Evolutionary conservation across 2,888 invertebrate genomes (phyloP).

Genomic region (Ischnus inquisitorius): DNA sequence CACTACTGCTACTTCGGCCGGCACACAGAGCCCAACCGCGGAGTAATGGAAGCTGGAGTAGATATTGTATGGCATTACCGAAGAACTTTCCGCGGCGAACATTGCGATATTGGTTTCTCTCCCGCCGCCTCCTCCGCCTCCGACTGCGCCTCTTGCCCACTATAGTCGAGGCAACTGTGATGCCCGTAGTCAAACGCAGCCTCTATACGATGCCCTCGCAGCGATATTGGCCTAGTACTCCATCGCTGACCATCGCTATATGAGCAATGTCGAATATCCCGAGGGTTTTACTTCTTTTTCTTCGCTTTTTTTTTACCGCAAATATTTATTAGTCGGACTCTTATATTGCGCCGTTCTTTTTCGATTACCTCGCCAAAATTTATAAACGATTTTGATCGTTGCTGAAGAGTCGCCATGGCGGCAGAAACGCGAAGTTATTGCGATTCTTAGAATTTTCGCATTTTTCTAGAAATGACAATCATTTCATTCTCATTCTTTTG

Average conservation of each 20-base stretch:
- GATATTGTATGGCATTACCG: slow-evolving; percentile 84
- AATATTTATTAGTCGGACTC: slow-evolving; percentile 51
- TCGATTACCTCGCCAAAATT: background rate
- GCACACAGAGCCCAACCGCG: slow-evolving; percentile 71
- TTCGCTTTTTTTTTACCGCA: slow-evolving; percentile 35
- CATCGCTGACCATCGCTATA: slow-evolving; percentile 63
- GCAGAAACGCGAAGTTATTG: too few species aligned
- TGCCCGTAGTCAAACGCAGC: slow-evolving; percentile 49
- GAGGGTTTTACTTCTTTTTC: slow-evolving; percentile 37
- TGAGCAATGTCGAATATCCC: slow-evolving; percentile 59
- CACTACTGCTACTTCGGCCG: slow-evolving; percentile 16
- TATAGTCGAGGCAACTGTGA: slow-evolving; percentile 52
- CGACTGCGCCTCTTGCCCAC: slow-evolving; percentile 47
- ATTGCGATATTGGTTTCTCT: slow-evolving; percentile 84
- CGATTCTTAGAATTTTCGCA: too few species aligned
- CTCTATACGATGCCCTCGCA: slow-evolving; percentile 38
- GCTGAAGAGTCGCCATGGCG: background rate
- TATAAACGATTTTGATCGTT: background rate
- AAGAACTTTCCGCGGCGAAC: slow-evolving; percentile 83
- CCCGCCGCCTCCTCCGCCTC: slow-evolving; percentile 70
- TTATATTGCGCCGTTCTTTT: slow-evolving; percentile 25
- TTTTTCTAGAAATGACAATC: too few species aligned
- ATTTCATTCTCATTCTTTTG: too few species aligned
- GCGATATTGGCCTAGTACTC: slow-evolving; percentile 64
- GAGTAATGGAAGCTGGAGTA: slow-evolving; percentile 84